Conservation (phyloP, 1,140 invertebrate species). For the Phymorhynchus buccinoides region DNA sequence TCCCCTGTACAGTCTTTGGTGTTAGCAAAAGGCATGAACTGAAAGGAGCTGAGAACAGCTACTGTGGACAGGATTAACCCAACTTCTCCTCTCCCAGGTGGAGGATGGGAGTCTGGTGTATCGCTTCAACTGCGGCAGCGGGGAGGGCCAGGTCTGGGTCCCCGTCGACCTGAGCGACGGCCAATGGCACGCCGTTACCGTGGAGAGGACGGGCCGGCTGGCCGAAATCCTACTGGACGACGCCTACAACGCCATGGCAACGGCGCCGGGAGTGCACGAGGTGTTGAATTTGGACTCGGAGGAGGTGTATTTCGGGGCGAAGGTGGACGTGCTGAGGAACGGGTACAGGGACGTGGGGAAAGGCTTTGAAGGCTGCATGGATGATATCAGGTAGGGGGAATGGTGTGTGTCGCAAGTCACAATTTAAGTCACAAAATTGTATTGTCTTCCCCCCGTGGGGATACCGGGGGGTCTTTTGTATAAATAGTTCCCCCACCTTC, state of each 20-base stretch:
- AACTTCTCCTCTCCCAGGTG: conserved; percentile 72
- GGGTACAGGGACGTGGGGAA: conserved; percentile 82
- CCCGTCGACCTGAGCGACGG: conserved; percentile 88
- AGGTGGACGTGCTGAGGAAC: conserved; percentile 80
- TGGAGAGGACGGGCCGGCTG: conserved; percentile 82
- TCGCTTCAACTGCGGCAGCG: conserved; percentile 91
- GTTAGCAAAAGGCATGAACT: too few relatives aligned
- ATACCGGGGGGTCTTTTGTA: too few relatives aligned
- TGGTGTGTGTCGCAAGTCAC: too few relatives aligned
- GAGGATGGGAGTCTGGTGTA: conserved; percentile 89
- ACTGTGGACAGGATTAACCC: too few relatives aligned
- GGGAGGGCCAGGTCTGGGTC: conserved; percentile 87
- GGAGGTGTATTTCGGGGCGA: conserved; percentile 88
- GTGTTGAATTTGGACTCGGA: conserved; percentile 88
- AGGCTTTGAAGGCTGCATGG: conserved; percentile 93
- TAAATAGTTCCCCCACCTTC: too few relatives aligned
- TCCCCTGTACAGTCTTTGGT: too few relatives aligned
- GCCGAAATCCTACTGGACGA: conserved; percentile 87
- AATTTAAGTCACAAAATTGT: too few relatives aligned
- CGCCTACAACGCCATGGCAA: conserved; percentile 83
- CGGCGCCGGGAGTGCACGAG: conserved; percentile 86
- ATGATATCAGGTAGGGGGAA: conserved; percentile 79
- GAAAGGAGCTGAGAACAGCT: too few relatives aligned
- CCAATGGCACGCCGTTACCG: conserved; percentile 88
- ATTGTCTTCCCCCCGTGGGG: too few relatives aligned